Evolutionary conservation across 2,797 vertebrate genomes (phyloP), one percentile per base, ranked within the genome.

Genomic region (Streptopelia turtur): DNA sequence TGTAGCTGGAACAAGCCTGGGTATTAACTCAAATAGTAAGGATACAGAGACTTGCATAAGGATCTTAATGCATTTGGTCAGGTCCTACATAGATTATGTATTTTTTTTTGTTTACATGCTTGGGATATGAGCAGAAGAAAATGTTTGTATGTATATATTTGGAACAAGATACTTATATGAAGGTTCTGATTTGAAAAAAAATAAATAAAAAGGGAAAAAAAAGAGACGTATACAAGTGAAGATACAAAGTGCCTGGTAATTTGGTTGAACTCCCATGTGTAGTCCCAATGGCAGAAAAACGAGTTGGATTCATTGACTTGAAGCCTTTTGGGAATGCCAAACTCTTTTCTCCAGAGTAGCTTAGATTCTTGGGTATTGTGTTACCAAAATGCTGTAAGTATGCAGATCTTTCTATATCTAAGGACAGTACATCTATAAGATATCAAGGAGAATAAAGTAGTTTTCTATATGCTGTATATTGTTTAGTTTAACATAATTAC

Each of bases 1-100:
- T 70, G 25, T 80, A 68, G 47, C 80, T 95, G 50, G 7, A 92
- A 59, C 93, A 94, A 96, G 85, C 57, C 55, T 85, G 52, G 92
- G n/a, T 80, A 33, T 60, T 81, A 59, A 71, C 66, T 64, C 50
- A 88, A 43, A 57, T 37, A 81, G 69, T 37, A 52, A 68, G 35
- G 52, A 20, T 37, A 25, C 2, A 60, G 57, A 71, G 85, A 65
- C 60, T 90, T 87, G 55, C 45, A 20, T 78, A 83, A 83, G 39
- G 65, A 37, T 83, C 69, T 63, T 82, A 60, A 66, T 59, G n/a
- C 31, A 6, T 55, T 91, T 94, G 35, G 59, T 79, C 52, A 85
- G 71, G 72, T 80, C 16, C 22, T 88, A 52, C 55, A 28, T 69
- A 60, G 81, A 81, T 59, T 4, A 35, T 72, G 35, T 24, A 2